These are phyloP conservation scores for Parnassius orleans DNA, from an alignment of 2,888 invertebrate species.

Conservation along the genomic window DNA sequence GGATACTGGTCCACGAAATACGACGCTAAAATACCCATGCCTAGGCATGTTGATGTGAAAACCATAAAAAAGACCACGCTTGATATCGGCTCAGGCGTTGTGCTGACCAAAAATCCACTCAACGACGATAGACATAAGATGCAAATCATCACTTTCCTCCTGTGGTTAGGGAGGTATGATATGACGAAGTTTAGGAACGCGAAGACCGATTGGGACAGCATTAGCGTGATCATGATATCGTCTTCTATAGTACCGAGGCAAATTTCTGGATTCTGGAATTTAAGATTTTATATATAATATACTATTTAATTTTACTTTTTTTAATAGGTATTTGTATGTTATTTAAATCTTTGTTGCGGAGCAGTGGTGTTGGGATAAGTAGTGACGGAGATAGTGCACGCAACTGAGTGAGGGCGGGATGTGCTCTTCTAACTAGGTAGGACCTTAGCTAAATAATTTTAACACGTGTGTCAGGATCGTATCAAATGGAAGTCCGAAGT, in stretches of 20 bases:
- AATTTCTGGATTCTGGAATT: constrained; percentile 51
- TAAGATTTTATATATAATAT: no score
- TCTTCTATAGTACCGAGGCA: constrained; percentile 80
- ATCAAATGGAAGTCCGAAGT: neutral
- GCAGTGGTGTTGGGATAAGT: no score
- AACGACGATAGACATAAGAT: constrained; percentile 75
- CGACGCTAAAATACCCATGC: constrained; percentile 71
- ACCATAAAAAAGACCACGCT: constrained; percentile 65
- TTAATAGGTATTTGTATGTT: no score
- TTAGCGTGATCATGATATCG: constrained; percentile 82
- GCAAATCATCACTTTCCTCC: constrained; percentile 73
- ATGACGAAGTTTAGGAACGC: constrained; percentile 81
- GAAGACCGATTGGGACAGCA: constrained; percentile 83
- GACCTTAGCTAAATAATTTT: no score
- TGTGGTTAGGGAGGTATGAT: constrained; percentile 76
- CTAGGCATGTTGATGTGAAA: constrained; percentile 67
- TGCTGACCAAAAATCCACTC: constrained; percentile 68
- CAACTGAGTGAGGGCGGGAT: no score
- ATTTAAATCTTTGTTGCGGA: no score
- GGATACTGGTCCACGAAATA: constrained; percentile 72
- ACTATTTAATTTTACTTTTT: no score
- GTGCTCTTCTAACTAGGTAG: no score
- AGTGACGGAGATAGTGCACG: no score
- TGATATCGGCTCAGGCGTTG: constrained; percentile 66
- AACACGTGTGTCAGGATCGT: no score